Percentiles rank a stretch among this genome's conserved stretches.
phyloP scores from a whole-genome alignment of 2,113 vertebrate genomes.

The Columba livia region DNA sequence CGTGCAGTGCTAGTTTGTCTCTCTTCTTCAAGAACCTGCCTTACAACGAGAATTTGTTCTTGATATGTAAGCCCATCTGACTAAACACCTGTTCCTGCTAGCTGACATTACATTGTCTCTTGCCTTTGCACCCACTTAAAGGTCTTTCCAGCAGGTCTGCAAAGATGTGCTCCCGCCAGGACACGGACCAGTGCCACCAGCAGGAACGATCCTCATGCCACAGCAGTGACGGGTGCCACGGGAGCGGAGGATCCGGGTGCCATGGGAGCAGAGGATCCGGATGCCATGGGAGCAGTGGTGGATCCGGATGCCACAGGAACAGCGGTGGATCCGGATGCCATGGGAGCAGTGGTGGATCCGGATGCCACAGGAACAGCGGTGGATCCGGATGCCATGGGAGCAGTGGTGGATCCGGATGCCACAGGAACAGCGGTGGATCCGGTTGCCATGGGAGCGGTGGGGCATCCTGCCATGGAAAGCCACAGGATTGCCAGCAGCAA shows the following conservation, averaged over 20 bases:
- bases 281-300: not conserved
- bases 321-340: not conserved
- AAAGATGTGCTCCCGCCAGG: constrained; percentile 45
- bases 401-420: not conserved
- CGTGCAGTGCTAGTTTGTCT: fast-evolving
- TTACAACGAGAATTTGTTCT: not conserved
- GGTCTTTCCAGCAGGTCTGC: not conserved
- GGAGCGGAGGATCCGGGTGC: not conserved
- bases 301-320: not conserved
- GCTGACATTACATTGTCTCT: not conserved
- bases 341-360: fast-evolving
- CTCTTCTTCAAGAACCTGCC: not conserved
- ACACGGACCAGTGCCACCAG: not conserved
- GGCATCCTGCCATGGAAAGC: not conserved
- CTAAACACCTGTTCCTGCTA: not conserved
- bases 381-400: not conserved
- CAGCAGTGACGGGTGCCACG: not conserved
- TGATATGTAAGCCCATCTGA: not conserved
- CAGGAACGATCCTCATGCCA: not conserved
- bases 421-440: not conserved
- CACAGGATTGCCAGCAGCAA: constrained; percentile 5
- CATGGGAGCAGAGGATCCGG: fast-evolving
- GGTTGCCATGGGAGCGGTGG: not conserved
- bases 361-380: not conserved
- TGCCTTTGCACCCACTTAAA: not conserved